Percentiles rank a stretch among this genome's conserved stretches.
phyloP scores from a whole-genome alignment of 2,113 vertebrate genomes.

The Crotalus tigris region DNA sequence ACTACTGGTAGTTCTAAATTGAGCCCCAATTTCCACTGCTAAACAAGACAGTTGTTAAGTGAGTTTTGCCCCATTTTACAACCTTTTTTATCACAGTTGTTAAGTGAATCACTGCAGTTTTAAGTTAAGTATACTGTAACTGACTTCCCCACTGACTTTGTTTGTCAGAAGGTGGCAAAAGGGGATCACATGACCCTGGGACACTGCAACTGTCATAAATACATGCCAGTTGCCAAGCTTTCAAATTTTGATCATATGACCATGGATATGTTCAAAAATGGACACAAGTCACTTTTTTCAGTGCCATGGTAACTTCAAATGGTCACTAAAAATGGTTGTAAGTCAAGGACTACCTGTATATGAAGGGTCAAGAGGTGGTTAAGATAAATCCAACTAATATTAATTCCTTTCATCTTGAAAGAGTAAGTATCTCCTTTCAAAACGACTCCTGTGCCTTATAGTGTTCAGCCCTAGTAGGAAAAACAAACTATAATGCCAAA shows the following conservation, averaged over 20 bases:
- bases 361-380: background rate
- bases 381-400: background rate
- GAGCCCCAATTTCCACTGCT: background rate
- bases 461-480: background rate
- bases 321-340: background rate
- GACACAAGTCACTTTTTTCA: background rate
- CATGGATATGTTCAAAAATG: background rate
- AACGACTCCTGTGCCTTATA: background rate
- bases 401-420: background rate
- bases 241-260: background rate
- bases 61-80: background rate
- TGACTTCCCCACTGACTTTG: background rate
- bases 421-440: background rate
- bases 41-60: background rate
- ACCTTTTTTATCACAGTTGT: background rate
- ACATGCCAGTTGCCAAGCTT: background rate
- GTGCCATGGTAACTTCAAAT: background rate
- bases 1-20: background rate
- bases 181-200: background rate
- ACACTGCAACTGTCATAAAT: background rate
- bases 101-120: background rate
- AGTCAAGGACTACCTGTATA: background rate
- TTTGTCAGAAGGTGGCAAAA: background rate
- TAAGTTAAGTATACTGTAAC: background rate
- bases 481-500: background rate